Evolutionary conservation across 2,797 vertebrate genomes (phyloP).

Genomic region (Chelonia mydas): DNA sequence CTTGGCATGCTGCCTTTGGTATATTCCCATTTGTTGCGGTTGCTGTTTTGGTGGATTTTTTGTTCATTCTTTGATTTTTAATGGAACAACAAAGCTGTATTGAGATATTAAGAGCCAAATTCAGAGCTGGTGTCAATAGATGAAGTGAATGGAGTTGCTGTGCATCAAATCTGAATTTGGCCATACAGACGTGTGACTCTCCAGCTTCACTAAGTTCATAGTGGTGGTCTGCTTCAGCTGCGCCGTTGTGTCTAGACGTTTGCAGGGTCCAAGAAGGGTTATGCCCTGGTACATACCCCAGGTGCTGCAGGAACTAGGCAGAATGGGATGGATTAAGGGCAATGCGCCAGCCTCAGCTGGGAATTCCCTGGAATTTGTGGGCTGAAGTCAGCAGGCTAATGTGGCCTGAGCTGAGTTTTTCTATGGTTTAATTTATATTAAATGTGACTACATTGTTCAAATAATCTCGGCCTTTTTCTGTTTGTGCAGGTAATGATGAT

Average conservation of each 20-base stretch:
- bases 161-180: not conserved
- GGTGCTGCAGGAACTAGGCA: no score
- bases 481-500: constrained; percentile 84
- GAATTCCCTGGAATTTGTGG: not conserved
- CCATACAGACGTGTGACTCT: not conserved
- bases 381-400: accelerated
- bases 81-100: not conserved
- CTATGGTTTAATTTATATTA: constrained; percentile 34
- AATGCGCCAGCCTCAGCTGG: not conserved
- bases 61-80: not conserved
- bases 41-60: not conserved
- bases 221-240: not conserved
- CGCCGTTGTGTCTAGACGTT: not conserved
- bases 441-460: constrained; percentile 54
- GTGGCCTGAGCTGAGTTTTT: not conserved
- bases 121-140: not conserved
- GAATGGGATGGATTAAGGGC: not conserved
- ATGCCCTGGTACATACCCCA: not conserved
- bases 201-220: not conserved
- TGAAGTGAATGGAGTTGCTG: accelerated
- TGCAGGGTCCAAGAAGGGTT: not conserved
- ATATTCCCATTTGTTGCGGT: accelerated
- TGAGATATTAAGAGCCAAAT: accelerated
- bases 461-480: constrained; percentile 43
- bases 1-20: not conserved